These are phyloP conservation scores for Picus viridis DNA, from an alignment of 2,797 vertebrate species.

Conservation along the genomic window DNA sequence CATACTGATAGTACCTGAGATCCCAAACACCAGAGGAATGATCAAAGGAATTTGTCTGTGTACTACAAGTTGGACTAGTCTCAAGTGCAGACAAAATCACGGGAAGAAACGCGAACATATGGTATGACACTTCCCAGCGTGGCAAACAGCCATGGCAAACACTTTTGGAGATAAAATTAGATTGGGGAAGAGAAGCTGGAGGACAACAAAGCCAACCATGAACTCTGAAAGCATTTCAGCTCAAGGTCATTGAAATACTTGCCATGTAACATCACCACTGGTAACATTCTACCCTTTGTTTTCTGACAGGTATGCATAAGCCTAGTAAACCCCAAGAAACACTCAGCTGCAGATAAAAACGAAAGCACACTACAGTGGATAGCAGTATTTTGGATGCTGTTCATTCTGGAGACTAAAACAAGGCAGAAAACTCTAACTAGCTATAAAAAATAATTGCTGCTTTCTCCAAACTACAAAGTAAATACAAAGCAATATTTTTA, in stretches of 20 bases:
- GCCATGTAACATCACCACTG: background rate
- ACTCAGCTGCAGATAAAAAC: background rate
- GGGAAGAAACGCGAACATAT: conserved; percentile 54
- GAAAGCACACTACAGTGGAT: background rate
- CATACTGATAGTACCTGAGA: conserved; percentile 28
- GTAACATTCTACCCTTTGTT: background rate
- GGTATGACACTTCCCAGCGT: conserved; percentile 34
- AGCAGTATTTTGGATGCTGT: background rate
- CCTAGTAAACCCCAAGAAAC: background rate
- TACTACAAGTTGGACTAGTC: background rate
- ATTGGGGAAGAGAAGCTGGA: conserved; percentile 38
- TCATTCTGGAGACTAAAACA: conserved; percentile 3
- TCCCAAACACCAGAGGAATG: background rate
- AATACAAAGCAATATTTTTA: background rate
- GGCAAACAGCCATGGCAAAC: conserved; percentile 57
- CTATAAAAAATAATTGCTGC: background rate
- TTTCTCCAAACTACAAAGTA: background rate
- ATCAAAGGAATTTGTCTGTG: conserved; percentile 43
- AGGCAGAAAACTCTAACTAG: conserved; percentile 11
- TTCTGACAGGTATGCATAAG: conserved; percentile 16
- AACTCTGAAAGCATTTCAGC: conserved; percentile 40
- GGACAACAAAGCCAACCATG: conserved; percentile 49
- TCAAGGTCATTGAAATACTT: conserved; percentile 48
- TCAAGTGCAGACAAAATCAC: conserved; percentile 38
- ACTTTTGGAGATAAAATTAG: conserved; percentile 58